phyloP scores from a whole-genome alignment of 2,888 invertebrate species.

The Cosmorhoe ocellata region DNA sequence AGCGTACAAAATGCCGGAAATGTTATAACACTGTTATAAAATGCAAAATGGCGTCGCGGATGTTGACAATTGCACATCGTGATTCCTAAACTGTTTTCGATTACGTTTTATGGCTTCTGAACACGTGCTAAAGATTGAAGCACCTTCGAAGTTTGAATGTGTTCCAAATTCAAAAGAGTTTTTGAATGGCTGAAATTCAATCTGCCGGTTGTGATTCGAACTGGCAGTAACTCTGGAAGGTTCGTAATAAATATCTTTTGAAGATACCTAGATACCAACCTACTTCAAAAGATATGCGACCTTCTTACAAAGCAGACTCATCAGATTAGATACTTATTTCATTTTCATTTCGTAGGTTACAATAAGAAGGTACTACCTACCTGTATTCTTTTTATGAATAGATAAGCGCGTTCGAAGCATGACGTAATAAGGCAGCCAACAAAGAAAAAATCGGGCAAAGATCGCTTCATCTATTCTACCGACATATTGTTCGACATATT shows the following conservation, averaged over 20 bases:
- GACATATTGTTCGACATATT: constrained; percentile 53
- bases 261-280: too few relatives aligned
- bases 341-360: constrained; percentile 17
- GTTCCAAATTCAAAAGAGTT: constrained; percentile 31
- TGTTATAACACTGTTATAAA: constrained; percentile 56
- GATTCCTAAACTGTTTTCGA: constrained; percentile 72
- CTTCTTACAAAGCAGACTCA: too few relatives aligned
- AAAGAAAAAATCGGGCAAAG: constrained; percentile 17
- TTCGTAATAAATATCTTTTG: too few relatives aligned
- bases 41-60: constrained; percentile 70
- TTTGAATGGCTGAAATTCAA: constrained; percentile 37
- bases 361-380: too few relatives aligned
- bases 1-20: constrained; percentile 43
- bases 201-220: constrained; percentile 24
- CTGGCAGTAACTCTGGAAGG: too few relatives aligned
- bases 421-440: constrained; percentile 33
- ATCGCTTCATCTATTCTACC: constrained; percentile 23
- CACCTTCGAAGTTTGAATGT: constrained; percentile 44
- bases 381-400: constrained; percentile 21
- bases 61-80: constrained; percentile 72
- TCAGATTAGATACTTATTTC: too few relatives aligned
- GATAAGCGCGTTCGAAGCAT: constrained; percentile 15
- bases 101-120: constrained; percentile 73
- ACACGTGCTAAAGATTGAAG: constrained; percentile 50
- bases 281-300: too few relatives aligned